Evolutionary conservation across 2,888 invertebrate genomes (phyloP).

Genomic region (Pseudeuparius sepicola): DNA sequence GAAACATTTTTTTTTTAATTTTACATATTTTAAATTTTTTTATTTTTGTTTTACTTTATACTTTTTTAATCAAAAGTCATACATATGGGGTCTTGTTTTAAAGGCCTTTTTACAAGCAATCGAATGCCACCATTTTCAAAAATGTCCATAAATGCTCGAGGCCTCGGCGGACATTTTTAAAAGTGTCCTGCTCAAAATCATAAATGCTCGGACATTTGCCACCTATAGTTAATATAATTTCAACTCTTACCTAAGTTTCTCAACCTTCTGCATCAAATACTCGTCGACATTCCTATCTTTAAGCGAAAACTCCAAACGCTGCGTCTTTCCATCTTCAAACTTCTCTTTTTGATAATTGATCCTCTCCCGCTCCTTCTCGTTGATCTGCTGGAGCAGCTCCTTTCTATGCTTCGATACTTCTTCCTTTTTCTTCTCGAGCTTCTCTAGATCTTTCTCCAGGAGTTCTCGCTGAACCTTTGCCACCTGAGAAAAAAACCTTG

Average conservation of each 20-base stretch:
- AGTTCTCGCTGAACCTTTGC: conserved; percentile 42
- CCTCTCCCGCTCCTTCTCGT: conserved; percentile 57
- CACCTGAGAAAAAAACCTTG: conserved; percentile 33
- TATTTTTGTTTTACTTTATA: no score
- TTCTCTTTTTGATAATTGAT: conserved; percentile 50
- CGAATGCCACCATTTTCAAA: no score
- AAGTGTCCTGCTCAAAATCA: no score
- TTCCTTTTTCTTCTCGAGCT: conserved; percentile 34
- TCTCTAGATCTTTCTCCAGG: conserved; percentile 36
- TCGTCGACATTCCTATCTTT: conserved; percentile 44
- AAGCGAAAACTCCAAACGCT: conserved; percentile 50
- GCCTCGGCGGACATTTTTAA: no score
- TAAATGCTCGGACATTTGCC: no score
- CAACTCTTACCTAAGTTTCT: conserved; percentile 43
- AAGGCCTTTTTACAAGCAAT: no score
- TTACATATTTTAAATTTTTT: no score
- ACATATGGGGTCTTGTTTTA: no score
- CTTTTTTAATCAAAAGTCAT: no score
- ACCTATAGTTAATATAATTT: no score
- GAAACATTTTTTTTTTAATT: no score
- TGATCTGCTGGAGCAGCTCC: conserved; percentile 58
- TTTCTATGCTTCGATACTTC: conserved; percentile 47
- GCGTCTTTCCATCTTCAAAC: conserved; percentile 56
- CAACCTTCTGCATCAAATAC: conserved; percentile 46
- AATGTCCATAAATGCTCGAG: no score